Evolutionary conservation across 2,797 vertebrate genomes (phyloP), one percentile per base, ranked within the genome.

Genomic region (Phataginus tricuspis): DNA sequence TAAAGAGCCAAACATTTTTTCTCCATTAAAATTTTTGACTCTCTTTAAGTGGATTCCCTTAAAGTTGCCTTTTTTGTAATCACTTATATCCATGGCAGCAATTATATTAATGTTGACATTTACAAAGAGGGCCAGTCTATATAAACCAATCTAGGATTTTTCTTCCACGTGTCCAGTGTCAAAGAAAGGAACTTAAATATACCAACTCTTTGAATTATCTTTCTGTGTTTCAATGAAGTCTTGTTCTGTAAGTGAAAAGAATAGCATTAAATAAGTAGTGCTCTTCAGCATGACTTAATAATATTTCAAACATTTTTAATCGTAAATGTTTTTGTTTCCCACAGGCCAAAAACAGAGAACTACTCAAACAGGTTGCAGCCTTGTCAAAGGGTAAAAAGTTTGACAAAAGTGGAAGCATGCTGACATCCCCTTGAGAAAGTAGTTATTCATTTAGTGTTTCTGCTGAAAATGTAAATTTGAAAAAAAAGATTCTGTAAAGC

Each of bases 361-460:
- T 99, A 97, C 99, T 99, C 99, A 99, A 99, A 97, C 99, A 99
- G 98, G 99, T 99, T 39, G 99, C 99, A 63, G 99, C 99, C 3
- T 98, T 99, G 96, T 99, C 99, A 13, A 99, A 99, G 99, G 99
- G 99, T 97, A 99, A 99, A 99, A 99, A 99, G 98, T 99, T 99
- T 98, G 99, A 99, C 98, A 99, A 99, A 98, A 99, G 99, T 96
- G 99, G 99, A 98, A 99, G 99, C 93, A 99, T 99, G 39, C 98
- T 99, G 94, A 99, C 99, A 83, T 99, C 99, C 98, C 99, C 99
- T 97, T 99, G 99, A 99, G 98, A 98, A 98, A 97, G 95, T 97
- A 93, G 57, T 89, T 92, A 27, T 88, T 96, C 39, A 0, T 91
- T 74, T 95, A 96, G 85, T 97, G 91, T 98, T 98, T 97, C 92